Evolutionary conservation across 2,888 invertebrate genomes (phyloP).

Genomic region (Xestia sexstrigata): DNA sequence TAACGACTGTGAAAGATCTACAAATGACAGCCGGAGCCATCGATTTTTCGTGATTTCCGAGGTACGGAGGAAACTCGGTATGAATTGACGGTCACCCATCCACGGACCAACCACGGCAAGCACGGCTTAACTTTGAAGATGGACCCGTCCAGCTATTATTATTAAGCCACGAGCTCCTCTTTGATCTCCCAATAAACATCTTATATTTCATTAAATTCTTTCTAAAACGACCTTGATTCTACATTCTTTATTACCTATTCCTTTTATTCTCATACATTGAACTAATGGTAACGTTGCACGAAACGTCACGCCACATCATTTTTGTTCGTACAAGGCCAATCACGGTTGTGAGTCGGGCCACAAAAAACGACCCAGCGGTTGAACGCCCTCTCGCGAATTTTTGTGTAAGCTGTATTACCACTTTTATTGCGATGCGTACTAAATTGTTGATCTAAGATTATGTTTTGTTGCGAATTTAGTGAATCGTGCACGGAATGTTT

Average conservation of each 20-base stretch:
- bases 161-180: too few species aligned
- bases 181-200: background rate
- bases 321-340: conserved; percentile 53
- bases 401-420: conserved; percentile 49
- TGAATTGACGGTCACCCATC: too few species aligned
- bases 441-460: conserved; percentile 66
- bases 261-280: conserved; percentile 42
- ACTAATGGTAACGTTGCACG: conserved; percentile 57
- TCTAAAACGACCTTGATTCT: conserved; percentile 40
- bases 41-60: too few species aligned
- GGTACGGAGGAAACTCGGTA: too few species aligned
- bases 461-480: conserved; percentile 47
- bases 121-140: too few species aligned
- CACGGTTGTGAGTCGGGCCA: conserved; percentile 53
- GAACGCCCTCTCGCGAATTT: conserved; percentile 59
- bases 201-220: conserved; percentile 26
- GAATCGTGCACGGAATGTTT: conserved; percentile 53
- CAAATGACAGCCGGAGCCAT: too few species aligned
- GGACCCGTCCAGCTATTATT: too few species aligned
- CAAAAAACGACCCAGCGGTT: conserved; percentile 62
- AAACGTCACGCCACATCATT: conserved; percentile 64
- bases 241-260: conserved; percentile 25
- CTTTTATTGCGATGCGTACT: conserved; percentile 58
- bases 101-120: too few species aligned
- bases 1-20: too few species aligned